Evolutionary conservation across 1,140 invertebrate genomes (phyloP), one percentile per base, ranked within the genome.

Genomic region (Scaptomyza hsui): DNA sequence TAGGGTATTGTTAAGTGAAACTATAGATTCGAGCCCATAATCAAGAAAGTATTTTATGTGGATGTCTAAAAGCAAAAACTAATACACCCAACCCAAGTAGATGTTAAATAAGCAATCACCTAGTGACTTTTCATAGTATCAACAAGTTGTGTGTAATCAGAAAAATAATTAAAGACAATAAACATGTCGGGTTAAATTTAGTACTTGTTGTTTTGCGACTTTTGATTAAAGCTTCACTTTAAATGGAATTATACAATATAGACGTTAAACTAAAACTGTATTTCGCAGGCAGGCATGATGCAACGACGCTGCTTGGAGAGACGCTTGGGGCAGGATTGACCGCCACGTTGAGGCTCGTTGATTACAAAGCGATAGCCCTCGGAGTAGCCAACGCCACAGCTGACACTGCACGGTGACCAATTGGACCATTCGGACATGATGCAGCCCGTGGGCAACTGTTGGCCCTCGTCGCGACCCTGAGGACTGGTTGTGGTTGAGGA

Each of bases 331-430:
- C 96, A 97, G 7, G 93, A 80, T 71, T 92, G 92, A 0, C 96
- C 96, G 1, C 95, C 95, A 88, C 96, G 95, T 73, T 93, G 91
- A 0, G 95, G 92, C 63, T 94, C 89, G 60, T 92, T 92, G 92
- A 94, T 73, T 9, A 92, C 90, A 75, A 72, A 68, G 61, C 85
- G 78, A 67, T 69, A 77, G 10, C 67, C 83, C 61, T 90, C 73
- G n/a, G 88, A 75, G 63, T 89, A 56, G 13, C 82, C 72, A 18
- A 67, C 32, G 16, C 86, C 92, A 64, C 97, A 97, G 19, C 93
- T 93, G 0, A 93, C 94, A 55, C 93, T 96, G 80, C 97, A 97
- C 0, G 93, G 86, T 4, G 94, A 93, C 96, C 96, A 98, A 16
- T 93, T 92, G 7, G 94, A 94, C 96, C 96, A 97, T 37, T 93